Conservation (phyloP, 2,888 invertebrate genomes). For the Smittia sp. region DNA sequence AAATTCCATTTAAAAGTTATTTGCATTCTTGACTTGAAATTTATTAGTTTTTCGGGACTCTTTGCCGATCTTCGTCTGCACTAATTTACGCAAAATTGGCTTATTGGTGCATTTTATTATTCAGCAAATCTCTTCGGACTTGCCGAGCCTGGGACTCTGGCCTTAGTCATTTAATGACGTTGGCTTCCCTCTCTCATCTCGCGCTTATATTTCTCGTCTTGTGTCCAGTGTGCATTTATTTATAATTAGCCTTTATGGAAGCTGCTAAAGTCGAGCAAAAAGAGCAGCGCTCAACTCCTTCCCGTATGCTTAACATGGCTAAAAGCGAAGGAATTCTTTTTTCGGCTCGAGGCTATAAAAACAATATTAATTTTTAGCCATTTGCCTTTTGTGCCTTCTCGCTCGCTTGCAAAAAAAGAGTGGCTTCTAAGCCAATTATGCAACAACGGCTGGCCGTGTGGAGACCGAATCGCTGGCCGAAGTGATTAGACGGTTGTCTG, state of each 20-base stretch:
- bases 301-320: neutral
- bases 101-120: slow-evolving; percentile 31
- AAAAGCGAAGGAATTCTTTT: slow-evolving; percentile 9
- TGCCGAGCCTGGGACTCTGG: neutral
- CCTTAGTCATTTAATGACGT: slow-evolving; percentile 34
- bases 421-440: slow-evolving; percentile 33
- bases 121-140: slow-evolving; percentile 6
- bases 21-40: slow-evolving; percentile 33
- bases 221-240: neutral
- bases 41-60: slow-evolving; percentile 21
- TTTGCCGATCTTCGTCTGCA: neutral
- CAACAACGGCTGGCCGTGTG: neutral
- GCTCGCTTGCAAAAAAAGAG: neutral
- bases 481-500: too few relatives aligned
- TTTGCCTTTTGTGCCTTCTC: neutral
- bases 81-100: neutral
- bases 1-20: slow-evolving; percentile 34
- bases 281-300: neutral
- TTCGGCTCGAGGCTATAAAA: slow-evolving; percentile 38
- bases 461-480: too few relatives aligned
- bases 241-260: slow-evolving; percentile 2
- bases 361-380: slow-evolving; percentile 32
- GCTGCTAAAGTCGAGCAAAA: neutral
- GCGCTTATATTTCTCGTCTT: neutral
- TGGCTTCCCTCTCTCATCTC: neutral